Base-by-base conservation (phyloP, 2,888 invertebrate genomes). In the Dolichomitus sp. region DNA sequence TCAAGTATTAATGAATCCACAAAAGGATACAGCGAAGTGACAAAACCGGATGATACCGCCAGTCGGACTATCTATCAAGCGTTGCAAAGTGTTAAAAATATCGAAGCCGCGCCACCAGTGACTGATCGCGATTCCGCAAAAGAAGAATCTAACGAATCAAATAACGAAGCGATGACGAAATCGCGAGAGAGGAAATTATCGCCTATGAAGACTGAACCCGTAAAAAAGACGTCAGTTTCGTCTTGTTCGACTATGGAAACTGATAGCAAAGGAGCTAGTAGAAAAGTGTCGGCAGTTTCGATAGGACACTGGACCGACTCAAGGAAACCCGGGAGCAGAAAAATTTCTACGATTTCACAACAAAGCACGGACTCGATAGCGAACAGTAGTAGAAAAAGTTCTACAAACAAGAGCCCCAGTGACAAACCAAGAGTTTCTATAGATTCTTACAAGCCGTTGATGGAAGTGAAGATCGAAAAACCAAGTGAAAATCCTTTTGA, bases 401-500 rank as follows among this genome's bases (percentile, higher is more conserved):
- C 87, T 5, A 72, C 80, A 7, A 79, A 74, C 9, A 84, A 82
- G 40, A 82, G 63, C 52, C 65, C 54, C 14, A 30, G 23, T 1
- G 85, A 84, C 12, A 89, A 88, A 37, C 88, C 89, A 0, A 81
- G 87, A 33, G 85, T 90, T 14, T 88, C 86, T 9, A 86, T 89
- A 63, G 87, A 90, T 17, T 88, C 86, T 40, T 89, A 90, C 27
- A 87, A 89, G 63, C 78, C 91, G 9, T 45, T 88, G 9, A 42
- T 82, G 19, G 89, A 90, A 77, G 84, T 88, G 0, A 88, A 85
- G 48, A 85, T 90, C 14, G 90, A 92, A 27, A 88, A 88, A 54
- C 88, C 91, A 2, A 72, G 37, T 23, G 82, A 84, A 68, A 83
- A 90, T 83, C 88, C 88, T 0, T 89, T 89, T 42, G 86, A 87